phyloP scores from a whole-genome alignment of 2,797 vertebrate species.

The Pelodytes ibericus region DNA sequence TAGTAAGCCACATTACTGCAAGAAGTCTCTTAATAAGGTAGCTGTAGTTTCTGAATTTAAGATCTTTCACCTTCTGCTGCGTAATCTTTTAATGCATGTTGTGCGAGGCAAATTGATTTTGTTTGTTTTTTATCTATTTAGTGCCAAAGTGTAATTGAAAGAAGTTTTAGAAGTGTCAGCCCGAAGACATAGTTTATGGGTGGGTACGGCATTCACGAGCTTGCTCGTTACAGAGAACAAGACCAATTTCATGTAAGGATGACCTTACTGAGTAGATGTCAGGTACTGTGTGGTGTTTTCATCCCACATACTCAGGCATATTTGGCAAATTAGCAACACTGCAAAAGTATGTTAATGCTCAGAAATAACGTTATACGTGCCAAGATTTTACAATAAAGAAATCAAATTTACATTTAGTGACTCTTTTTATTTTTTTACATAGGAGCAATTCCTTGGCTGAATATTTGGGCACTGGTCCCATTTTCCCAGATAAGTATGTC shows the following conservation, averaged over 20 bases:
- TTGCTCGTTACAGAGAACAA: neutral
- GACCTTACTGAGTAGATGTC: neutral
- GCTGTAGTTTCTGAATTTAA: slow-evolving; percentile 35
- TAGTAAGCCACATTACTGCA: slow-evolving; percentile 10
- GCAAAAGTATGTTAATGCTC: neutral
- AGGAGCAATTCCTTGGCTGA: neutral
- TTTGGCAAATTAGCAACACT: neutral
- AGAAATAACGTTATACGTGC: neutral
- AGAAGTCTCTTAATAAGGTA: slow-evolving; percentile 25
- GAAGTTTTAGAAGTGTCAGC: slow-evolving; percentile 21
- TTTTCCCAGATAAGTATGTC: no score
- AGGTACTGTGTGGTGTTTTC: neutral
- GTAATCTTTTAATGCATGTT: slow-evolving; percentile 47
- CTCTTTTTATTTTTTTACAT: neutral
- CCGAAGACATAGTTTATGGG: slow-evolving; percentile 22
- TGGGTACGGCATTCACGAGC: neutral
- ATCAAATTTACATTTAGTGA: neutral
- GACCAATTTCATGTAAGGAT: neutral
- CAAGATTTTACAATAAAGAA: neutral
- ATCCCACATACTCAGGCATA: neutral
- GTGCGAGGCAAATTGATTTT: slow-evolving; percentile 37
- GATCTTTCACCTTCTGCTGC: slow-evolving; percentile 28
- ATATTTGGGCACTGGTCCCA: no score
- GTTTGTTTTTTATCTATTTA: slow-evolving; percentile 22
- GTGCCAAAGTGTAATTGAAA: slow-evolving; percentile 42